Evolutionary conservation across 2,888 invertebrate genomes (phyloP).

Genomic region (Thymelicus sylvestris): DNA sequence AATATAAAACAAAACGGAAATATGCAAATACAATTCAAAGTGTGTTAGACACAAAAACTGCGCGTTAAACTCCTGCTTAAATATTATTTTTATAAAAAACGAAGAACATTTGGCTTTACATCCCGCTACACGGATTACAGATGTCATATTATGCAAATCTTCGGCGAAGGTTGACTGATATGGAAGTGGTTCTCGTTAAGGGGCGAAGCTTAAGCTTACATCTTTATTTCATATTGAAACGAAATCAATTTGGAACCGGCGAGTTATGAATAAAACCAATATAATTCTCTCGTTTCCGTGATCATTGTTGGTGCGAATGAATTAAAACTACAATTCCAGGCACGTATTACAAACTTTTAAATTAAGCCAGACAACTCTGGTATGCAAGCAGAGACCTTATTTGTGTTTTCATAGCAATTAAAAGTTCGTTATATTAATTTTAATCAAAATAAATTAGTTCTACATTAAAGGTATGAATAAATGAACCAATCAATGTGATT

Average conservation of each 20-base stretch:
- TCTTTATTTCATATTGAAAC: conserved; percentile 24
- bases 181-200: conserved; percentile 43
- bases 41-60: not conserved
- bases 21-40: not conserved
- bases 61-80: not conserved
- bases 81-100: conserved; percentile 1
- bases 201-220: conserved; percentile 30
- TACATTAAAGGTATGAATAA: too few relatives aligned
- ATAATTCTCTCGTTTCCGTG: conserved; percentile 27
- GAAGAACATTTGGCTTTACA: conserved; percentile 32
- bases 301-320: conserved; percentile 8
- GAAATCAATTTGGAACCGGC: conserved; percentile 26
- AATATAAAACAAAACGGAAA: not conserved
- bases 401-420: conserved; percentile 2
- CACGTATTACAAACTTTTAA: conserved; percentile 12
- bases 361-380: not conserved
- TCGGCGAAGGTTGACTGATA: conserved; percentile 54
- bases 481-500: too few relatives aligned
- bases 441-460: too few relatives aligned
- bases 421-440: not conserved
- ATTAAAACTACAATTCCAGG: conserved; percentile 17
- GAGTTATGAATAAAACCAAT: conserved; percentile 30
- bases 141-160: conserved; percentile 68
- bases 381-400: not conserved
- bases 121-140: conserved; percentile 48